phyloP scores from a whole-genome alignment of 2,113 vertebrate genomes.

The Urocynchramus pylzowi region DNA sequence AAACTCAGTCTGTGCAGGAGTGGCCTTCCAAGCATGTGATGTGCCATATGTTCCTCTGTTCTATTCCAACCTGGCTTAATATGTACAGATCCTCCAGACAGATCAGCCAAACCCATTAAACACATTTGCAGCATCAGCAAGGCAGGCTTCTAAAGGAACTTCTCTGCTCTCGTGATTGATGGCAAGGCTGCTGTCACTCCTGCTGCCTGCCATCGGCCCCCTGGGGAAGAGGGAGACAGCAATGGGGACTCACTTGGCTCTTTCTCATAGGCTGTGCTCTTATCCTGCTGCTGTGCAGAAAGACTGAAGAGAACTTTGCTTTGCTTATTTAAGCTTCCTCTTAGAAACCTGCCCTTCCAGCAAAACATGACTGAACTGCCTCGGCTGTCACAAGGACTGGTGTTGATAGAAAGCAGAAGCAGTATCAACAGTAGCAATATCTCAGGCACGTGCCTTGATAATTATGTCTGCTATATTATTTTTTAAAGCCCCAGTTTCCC shows the following conservation, averaged over 20 bases:
- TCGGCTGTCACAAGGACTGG: background rate
- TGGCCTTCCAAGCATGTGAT: background rate
- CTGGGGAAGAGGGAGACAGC: background rate
- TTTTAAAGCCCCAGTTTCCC: background rate
- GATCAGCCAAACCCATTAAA: background rate
- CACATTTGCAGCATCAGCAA: rapidly evolving
- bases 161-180: background rate
- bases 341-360: background rate
- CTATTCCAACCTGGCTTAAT: background rate
- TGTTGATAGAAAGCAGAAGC: background rate
- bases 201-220: background rate
- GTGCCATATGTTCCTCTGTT: background rate
- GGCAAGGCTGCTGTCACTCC: background rate
- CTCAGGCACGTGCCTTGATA: background rate
- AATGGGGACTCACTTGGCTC: background rate
- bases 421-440: background rate
- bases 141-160: background rate
- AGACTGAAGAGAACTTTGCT: background rate
- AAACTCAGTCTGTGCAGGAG: background rate
- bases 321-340: background rate
- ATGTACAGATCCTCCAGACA: background rate
- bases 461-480: background rate
- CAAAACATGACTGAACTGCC: background rate
- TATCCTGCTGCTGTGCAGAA: background rate
- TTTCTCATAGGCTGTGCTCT: background rate